Percentiles rank a stretch among this genome's conserved stretches.
phyloP scores from a whole-genome alignment of 1,140 invertebrate genomes.

The Papilio machaon region DNA sequence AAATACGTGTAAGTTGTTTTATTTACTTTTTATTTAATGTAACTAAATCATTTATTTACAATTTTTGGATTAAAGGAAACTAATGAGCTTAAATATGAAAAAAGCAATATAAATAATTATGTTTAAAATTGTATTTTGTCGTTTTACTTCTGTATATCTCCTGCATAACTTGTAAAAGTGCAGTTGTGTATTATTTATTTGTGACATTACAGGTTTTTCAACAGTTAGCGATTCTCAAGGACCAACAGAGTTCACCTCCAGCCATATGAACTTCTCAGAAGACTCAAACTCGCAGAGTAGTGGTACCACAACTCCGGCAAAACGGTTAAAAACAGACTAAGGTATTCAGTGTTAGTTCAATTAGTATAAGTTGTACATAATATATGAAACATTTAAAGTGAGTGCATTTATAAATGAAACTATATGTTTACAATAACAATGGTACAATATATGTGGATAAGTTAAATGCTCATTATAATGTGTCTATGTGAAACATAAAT shows the following conservation, averaged over 20 bases:
- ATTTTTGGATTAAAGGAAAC: background rate
- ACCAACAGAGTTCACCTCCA: constrained; percentile 91
- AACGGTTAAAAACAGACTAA: constrained; percentile 89
- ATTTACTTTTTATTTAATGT: background rate
- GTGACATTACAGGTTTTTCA: constrained; percentile 88
- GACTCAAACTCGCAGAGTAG: constrained; percentile 95
- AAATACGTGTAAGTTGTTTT: constrained; percentile 89
- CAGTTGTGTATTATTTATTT: too few relatives aligned
- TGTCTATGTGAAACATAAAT: background rate
- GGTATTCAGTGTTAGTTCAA: constrained; percentile 12
- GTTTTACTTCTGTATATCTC: too few relatives aligned
- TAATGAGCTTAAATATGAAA: background rate
- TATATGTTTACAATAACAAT: background rate
- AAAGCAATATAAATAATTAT: too few relatives aligned
- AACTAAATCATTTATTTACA: background rate
- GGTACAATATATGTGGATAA: background rate
- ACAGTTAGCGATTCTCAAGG: constrained; percentile 95
- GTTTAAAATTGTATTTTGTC: background rate
- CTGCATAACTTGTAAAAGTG: too few relatives aligned
- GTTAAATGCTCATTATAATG: constrained; percentile 31
- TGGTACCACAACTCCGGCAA: constrained; percentile 87
- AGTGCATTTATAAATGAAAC: constrained; percentile 31
- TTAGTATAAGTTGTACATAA: constrained; percentile 39
- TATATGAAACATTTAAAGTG: constrained; percentile 37
- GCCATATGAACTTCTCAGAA: constrained; percentile 92